phyloP scores from a whole-genome alignment of 2,113 vertebrate genomes.

The Seriola quinqueradiata region DNA sequence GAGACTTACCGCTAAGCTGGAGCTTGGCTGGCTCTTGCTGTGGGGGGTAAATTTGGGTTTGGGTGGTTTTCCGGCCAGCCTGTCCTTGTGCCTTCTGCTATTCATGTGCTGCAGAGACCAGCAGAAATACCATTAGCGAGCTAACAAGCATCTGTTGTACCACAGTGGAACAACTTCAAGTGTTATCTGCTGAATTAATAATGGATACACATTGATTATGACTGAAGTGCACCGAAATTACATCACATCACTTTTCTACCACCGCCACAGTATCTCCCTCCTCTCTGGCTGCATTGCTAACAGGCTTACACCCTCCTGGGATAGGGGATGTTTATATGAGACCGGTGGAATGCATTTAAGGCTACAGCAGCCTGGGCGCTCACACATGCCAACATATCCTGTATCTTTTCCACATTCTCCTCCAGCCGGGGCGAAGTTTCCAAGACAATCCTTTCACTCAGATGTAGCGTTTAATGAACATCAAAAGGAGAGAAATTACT shows the following conservation, averaged over 20 bases:
- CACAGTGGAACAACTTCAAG: constrained; percentile 59
- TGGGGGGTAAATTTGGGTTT: constrained; percentile 96
- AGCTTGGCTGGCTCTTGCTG: constrained; percentile 92
- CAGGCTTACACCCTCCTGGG: constrained; percentile 48
- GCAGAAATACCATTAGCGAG: constrained; percentile 55
- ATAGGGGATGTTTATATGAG: constrained; percentile 47
- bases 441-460: constrained; percentile 30
- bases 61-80: constrained; percentile 94
- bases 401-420: constrained; percentile 37
- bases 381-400: constrained; percentile 31
- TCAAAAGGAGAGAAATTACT: constrained; percentile 49
- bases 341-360: constrained; percentile 45
- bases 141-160: constrained; percentile 67
- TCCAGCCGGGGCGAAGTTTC: constrained; percentile 7
- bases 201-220: constrained; percentile 42
- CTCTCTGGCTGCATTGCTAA: constrained; percentile 40
- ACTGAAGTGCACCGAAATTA: constrained; percentile 56
- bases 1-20: constrained; percentile 90
- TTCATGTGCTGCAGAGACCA: constrained; percentile 91
- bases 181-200: constrained; percentile 70
- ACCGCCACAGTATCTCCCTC: constrained; percentile 15
- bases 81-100: constrained; percentile 97
- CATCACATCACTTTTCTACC: constrained; percentile 49
- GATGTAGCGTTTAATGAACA: constrained; percentile 49
- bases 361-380: constrained; percentile 35